Percentiles rank a stretch among this genome's conserved stretches.
phyloP scores from a whole-genome alignment of 2,113 vertebrate genomes.

The Rousettus leschenaultii region DNA sequence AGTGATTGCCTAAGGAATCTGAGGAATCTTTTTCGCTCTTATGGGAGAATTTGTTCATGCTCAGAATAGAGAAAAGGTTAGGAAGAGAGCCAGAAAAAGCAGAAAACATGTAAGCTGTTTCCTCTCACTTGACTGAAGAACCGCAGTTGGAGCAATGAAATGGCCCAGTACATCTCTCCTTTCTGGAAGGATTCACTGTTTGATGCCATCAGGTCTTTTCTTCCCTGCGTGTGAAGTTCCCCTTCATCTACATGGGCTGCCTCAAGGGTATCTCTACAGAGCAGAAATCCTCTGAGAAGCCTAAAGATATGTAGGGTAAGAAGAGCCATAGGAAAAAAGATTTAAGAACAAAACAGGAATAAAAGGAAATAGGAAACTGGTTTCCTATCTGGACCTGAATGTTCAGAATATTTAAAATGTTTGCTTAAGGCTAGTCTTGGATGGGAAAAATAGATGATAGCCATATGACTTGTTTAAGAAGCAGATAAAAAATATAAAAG shows the following conservation, averaged over 20 bases:
- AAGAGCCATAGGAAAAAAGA: conserved; percentile 23
- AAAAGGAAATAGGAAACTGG: not conserved
- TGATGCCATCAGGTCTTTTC: not conserved
- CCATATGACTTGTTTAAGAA: not conserved
- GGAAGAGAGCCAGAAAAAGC: conserved; percentile 43
- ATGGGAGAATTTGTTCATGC: conserved; percentile 57
- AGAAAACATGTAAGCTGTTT: conserved; percentile 40
- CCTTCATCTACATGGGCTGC: not conserved
- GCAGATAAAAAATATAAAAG: not conserved
- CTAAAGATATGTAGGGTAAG: not conserved
- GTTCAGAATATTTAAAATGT: conserved; percentile 53
- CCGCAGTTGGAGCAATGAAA: not conserved
- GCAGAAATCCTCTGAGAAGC: conserved; percentile 47
- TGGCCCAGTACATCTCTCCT: not conserved
- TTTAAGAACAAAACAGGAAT: conserved; percentile 42
- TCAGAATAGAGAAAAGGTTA: conserved; percentile 57
- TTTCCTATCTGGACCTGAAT: not conserved
- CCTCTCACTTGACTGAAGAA: conserved; percentile 29
- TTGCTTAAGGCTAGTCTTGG: conserved; percentile 45
- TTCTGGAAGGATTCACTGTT: conserved; percentile 36
- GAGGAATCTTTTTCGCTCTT: conserved; percentile 53
- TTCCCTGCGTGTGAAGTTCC: not conserved
- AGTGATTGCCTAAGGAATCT: conserved; percentile 55
- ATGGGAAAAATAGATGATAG: not conserved
- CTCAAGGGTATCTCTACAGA: conserved; percentile 1